phyloP scores from a whole-genome alignment of 1,140 invertebrate genomes.

The Thaumatotibia leucotreta region DNA sequence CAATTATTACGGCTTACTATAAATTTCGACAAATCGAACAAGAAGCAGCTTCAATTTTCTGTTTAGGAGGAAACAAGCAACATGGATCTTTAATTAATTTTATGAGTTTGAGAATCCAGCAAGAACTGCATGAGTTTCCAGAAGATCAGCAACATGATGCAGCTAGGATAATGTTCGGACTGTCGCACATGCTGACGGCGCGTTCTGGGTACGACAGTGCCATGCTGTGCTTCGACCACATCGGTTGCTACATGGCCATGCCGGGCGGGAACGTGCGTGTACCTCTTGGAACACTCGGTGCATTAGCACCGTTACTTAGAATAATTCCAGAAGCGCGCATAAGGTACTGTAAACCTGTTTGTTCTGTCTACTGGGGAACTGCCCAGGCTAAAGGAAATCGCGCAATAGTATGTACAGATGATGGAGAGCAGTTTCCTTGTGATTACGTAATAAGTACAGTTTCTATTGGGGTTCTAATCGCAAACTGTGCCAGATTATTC shows the following conservation, averaged over 20 bases:
- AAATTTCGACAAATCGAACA: conserved; percentile 80
- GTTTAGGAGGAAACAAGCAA: conserved; percentile 77
- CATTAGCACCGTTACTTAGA: conserved; percentile 79
- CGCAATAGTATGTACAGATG: conserved; percentile 78
- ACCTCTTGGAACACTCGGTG: conserved; percentile 79
- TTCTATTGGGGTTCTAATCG: conserved; percentile 86
- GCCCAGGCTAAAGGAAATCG: conserved; percentile 67
- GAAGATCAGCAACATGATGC: conserved; percentile 81
- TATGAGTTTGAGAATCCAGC: conserved; percentile 80
- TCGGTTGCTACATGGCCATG: conserved; percentile 79
- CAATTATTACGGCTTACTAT: conserved; percentile 78
- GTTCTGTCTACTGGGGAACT: conserved; percentile 79
- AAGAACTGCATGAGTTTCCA: conserved; percentile 80
- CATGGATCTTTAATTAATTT: conserved; percentile 81
- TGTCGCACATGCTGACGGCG: conserved; percentile 77
- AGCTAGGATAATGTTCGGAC: conserved; percentile 80
- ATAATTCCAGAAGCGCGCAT: conserved; percentile 78
- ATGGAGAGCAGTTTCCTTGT: conserved; percentile 83
- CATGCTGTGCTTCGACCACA: conserved; percentile 79
- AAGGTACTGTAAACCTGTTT: conserved; percentile 80
- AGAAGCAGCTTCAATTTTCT: conserved; percentile 76
- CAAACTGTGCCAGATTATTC: conserved; percentile 82
- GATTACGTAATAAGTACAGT: conserved; percentile 88
- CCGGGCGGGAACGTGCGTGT: conserved; percentile 80
- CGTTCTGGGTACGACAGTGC: conserved; percentile 79